Conservation (phyloP, 1,140 invertebrate species). For the Trissolcus basalis region DNA sequence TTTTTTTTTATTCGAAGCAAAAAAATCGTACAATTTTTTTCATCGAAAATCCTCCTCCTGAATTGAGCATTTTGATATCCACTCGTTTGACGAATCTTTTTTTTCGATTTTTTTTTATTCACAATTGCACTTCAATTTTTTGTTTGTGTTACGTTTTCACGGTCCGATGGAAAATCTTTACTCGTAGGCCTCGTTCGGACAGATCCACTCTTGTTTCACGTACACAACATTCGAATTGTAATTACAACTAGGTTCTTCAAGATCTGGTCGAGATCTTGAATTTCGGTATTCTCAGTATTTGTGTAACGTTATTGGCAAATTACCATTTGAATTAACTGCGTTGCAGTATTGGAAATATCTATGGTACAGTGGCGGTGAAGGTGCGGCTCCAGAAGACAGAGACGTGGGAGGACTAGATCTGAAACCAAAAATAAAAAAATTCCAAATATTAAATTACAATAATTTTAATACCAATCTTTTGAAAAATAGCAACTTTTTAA, state of each 20-base stretch:
- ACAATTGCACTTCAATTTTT: slow-evolving; percentile 47
- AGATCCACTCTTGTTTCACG: slow-evolving; percentile 74
- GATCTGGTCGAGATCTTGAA: slow-evolving; percentile 70
- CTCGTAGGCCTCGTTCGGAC: slow-evolving; percentile 59
- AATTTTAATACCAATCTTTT: no score
- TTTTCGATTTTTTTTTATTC: slow-evolving; percentile 6
- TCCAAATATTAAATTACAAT: no score
- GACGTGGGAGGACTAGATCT: slow-evolving; percentile 74
- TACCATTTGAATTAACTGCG: slow-evolving; percentile 71
- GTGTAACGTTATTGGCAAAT: slow-evolving; percentile 73
- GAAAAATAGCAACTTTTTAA: background rate
- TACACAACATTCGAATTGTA: slow-evolving; percentile 70
- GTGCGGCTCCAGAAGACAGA: slow-evolving; percentile 69
- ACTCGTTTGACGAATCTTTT: slow-evolving; percentile 9
- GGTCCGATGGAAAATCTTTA: slow-evolving; percentile 18
- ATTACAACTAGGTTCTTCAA: slow-evolving; percentile 47
- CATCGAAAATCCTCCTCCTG: background rate
- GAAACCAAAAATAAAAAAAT: slow-evolving; percentile 49
- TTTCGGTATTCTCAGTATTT: slow-evolving; percentile 76
- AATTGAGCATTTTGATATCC: slow-evolving; percentile 16
- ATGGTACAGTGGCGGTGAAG: slow-evolving; percentile 72
- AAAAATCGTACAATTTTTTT: slow-evolving; percentile 5
- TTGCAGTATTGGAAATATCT: slow-evolving; percentile 75
- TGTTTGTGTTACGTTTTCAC: background rate
- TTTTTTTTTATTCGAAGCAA: slow-evolving; percentile 9